Conservation (phyloP, 2,113 vertebrate species). For the Sinosuthora webbiana region DNA sequence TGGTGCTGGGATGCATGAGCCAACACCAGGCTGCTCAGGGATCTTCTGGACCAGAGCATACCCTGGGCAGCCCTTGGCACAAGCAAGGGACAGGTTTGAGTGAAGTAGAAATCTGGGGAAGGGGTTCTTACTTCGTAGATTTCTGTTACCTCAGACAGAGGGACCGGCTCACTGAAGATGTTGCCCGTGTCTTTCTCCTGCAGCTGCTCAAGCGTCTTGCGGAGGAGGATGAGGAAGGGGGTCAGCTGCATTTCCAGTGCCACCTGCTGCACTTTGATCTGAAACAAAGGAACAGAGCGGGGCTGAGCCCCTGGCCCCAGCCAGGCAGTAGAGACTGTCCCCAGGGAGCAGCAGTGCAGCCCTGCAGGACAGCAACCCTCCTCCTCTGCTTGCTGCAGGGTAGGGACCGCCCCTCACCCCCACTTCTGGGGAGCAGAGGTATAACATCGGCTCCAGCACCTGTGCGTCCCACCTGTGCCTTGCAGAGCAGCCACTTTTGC, state of each 20-base stretch:
- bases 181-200: constrained; percentile 97
- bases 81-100: constrained; percentile 58
- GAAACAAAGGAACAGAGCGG: not conserved
- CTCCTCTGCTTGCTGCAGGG: not conserved
- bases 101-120: constrained; percentile 73
- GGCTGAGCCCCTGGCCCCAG: not conserved
- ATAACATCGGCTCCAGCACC: not conserved
- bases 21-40: not conserved
- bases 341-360: not conserved
- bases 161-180: constrained; percentile 96
- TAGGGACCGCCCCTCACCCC: not conserved
- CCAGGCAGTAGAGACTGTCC: not conserved
- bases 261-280: constrained; percentile 98
- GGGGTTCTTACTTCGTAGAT: constrained; percentile 84
- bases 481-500: constrained; percentile 13
- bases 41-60: not conserved
- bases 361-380: not conserved
- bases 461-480: not conserved
- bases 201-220: constrained; percentile 92
- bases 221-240: constrained; percentile 92
- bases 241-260: constrained; percentile 96
- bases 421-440: not conserved
- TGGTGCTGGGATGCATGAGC: not conserved
- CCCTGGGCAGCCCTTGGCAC: not conserved
- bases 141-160: constrained; percentile 96